phyloP scores from a whole-genome alignment of 2,797 vertebrate species.

The Chloroceryle amazona region DNA sequence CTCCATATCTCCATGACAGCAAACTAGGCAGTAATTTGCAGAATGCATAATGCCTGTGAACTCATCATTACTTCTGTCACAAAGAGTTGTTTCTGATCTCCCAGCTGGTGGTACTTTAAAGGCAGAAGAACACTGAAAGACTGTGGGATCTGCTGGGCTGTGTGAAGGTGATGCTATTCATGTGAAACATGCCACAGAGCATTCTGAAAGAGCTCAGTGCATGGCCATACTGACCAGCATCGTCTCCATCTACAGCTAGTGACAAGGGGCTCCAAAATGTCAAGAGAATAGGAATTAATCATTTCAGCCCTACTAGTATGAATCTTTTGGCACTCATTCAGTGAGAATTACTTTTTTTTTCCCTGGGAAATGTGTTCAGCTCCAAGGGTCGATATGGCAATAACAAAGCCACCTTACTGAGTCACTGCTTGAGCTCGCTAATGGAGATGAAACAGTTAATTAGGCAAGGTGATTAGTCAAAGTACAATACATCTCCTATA shows the following conservation, averaged over 20 bases:
- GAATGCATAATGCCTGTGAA: neutral
- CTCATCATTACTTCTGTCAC: neutral
- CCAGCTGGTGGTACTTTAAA: neutral
- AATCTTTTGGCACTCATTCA: neutral
- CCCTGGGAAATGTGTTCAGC: neutral
- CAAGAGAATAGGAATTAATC: neutral
- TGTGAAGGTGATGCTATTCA: neutral
- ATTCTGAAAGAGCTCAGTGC: neutral
- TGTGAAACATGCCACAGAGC: neutral
- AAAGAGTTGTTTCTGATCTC: neutral
- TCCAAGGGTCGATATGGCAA: neutral
- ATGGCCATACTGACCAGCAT: neutral
- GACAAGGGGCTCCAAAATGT: neutral
- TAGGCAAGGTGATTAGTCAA: neutral
- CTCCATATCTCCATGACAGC: neutral
- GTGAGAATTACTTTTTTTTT: neutral
- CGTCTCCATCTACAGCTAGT: neutral
- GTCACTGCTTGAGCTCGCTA: slow-evolving; percentile 16
- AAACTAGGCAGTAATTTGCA: neutral
- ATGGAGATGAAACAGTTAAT: slow-evolving; percentile 31
- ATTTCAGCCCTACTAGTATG: neutral
- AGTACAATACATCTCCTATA: neutral
- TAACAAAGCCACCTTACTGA: slow-evolving; percentile 25
- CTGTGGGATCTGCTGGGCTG: neutral
- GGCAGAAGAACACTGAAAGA: neutral